Conservation (phyloP, 2,888 invertebrate species). For the Colostygia pectinataria region DNA sequence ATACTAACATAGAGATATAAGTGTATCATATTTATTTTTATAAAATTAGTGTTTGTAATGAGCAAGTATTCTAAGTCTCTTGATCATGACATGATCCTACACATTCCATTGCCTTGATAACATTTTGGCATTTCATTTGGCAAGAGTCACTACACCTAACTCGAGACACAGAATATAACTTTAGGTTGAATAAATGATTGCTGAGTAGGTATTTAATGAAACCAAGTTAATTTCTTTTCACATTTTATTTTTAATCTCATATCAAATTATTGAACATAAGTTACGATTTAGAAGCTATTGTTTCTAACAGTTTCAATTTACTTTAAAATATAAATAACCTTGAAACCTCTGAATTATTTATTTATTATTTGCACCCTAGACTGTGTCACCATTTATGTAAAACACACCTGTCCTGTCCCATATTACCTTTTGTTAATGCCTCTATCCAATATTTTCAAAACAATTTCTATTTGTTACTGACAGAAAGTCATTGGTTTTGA, state of each 20-base stretch:
- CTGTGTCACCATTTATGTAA: not conserved
- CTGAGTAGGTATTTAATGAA: not conserved
- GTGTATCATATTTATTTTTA: conserved; percentile 17
- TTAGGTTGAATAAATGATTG: too few relatives aligned
- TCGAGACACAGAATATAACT: too few relatives aligned
- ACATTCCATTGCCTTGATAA: too few relatives aligned
- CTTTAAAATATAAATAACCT: conserved; percentile 74
- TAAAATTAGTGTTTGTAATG: too few relatives aligned
- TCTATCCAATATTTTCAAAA: too few relatives aligned
- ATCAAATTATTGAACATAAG: conserved; percentile 80
- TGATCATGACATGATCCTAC: too few relatives aligned
- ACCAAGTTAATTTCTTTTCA: conserved; percentile 21
- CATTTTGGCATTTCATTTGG: too few relatives aligned
- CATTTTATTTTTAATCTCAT: conserved; percentile 72
- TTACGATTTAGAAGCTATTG: conserved; percentile 67
- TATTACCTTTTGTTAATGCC: too few relatives aligned
- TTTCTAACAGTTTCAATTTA: conserved; percentile 65
- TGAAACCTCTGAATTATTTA: conserved; percentile 68
- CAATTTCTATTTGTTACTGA: too few relatives aligned
- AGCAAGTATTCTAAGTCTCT: too few relatives aligned
- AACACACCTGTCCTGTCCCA: not conserved
- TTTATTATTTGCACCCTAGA: conserved; percentile 55
- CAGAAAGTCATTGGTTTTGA: too few relatives aligned
- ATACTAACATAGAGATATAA: conserved; percentile 15
- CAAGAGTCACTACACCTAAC: too few relatives aligned